Base-by-base conservation (phyloP, 2,797 vertebrate genomes). In the Bryconaethiops microstoma region DNA sequence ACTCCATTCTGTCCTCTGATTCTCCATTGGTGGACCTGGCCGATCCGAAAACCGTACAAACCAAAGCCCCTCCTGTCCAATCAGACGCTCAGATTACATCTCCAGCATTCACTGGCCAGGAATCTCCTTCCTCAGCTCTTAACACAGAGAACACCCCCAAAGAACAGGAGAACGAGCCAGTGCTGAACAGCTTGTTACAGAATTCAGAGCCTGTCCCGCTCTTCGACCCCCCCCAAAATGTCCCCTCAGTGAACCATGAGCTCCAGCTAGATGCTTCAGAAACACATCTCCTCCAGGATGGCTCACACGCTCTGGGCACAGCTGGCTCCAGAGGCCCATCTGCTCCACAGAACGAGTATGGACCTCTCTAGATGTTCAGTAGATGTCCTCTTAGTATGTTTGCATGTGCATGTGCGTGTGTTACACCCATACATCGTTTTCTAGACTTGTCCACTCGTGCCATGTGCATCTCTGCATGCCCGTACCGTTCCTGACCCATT, bases 321-420 rank as follows among this genome's bases (percentile, higher is more conserved):
- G 95, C 95, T 88, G 95, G 94, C 89, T 87, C 90, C 89, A 89
- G 91, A 86, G 91, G 90, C 80, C 89, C 91, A 17, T 91, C 95
- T 90, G 94, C 94, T 86, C 94, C 96, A 89, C 95, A 97, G 94
- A 95, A 96, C 95, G 96, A 99, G 97, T 99, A 99, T 93, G 97
- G 93, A 95, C 93, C 88, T 92, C 95, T 96, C 94, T 93, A 92
- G 92, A 95, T 94, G 95, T 95, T 94, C 81, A 92, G 89, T 87
- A 90, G 68, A 84, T 93, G 91, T 92, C 90, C 87, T 72, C 60
- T 79, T 35, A 68, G 82, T 90, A 87, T 87, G 77, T 84, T 59
- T 63, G 77, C 74, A 25, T 64, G 76, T 67, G 63, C 67, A 69
- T 80, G 60, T 82, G n/a, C 50, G 21, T 78, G 67, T 67, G 57